Percentiles rank a stretch among this genome's conserved stretches.
These are phyloP conservation scores for Micromys minutus DNA, from an alignment of 2,113 vertebrate genomes.

Conservation along the genomic window DNA sequence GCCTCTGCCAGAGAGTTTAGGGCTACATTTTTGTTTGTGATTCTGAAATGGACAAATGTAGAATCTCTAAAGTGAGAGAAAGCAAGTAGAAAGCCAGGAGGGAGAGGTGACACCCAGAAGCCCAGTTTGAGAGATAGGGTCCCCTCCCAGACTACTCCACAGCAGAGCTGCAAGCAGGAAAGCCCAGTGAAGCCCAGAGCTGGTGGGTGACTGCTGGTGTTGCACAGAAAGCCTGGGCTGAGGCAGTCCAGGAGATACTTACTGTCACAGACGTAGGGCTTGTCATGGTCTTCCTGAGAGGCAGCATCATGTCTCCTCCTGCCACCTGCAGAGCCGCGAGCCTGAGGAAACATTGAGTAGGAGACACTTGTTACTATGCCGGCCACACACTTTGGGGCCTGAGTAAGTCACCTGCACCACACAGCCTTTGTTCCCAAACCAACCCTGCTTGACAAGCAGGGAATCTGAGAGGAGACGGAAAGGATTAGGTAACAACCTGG, in stretches of 20 bases:
- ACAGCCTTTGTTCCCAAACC: neutral
- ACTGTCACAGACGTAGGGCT: conserved; percentile 99
- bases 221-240: neutral
- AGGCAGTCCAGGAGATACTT: conserved; percentile 83
- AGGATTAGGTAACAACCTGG: neutral
- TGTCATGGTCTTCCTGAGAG: conserved; percentile 94
- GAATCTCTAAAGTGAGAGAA: conserved; percentile 71
- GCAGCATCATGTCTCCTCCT: conserved; percentile 92
- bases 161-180: conserved; percentile 46
- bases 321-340: conserved; percentile 92
- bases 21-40: conserved; percentile 93
- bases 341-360: conserved; percentile 84
- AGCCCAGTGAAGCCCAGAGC: conserved; percentile 39
- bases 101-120: conserved; percentile 26
- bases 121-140: fast-evolving
- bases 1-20: conserved; percentile 89
- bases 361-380: neutral
- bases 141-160: conserved; percentile 39
- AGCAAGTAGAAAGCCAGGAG: conserved; percentile 39
- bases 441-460: neutral
- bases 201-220: conserved; percentile 42
- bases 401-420: fast-evolving
- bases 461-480: neutral
- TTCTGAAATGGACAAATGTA: conserved; percentile 90
- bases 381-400: neutral